Conservation (phyloP, 2,113 vertebrate genomes). For the Bubo scandiacus region DNA sequence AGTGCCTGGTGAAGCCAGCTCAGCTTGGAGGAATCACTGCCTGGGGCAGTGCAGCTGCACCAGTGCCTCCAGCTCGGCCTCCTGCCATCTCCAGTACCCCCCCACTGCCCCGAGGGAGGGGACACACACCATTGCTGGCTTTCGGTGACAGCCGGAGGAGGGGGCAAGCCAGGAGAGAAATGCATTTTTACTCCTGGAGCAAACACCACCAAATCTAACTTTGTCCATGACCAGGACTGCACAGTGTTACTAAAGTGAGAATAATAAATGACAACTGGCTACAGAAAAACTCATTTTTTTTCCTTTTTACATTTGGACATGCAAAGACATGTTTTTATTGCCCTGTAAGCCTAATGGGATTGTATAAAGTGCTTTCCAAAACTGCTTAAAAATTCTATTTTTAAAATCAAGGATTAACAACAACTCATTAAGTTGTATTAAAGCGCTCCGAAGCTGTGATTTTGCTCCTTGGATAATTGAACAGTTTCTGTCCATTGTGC, state of each 20-base stretch:
- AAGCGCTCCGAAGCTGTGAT: not conserved
- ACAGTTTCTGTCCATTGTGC: not conserved
- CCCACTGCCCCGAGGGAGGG: not conserved
- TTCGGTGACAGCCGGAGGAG: not conserved
- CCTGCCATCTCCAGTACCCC: not conserved
- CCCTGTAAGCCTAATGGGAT: not conserved
- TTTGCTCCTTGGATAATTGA: not conserved
- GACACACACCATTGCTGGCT: too few relatives aligned
- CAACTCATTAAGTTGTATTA: not conserved
- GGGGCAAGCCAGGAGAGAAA: not conserved
- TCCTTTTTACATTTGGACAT: constrained; percentile 7
- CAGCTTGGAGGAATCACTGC: not conserved
- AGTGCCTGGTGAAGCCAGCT: too few relatives aligned
- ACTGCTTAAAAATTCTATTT: not conserved
- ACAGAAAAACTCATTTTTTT: constrained; percentile 34
- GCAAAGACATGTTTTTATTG: not conserved
- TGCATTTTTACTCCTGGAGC: not conserved
- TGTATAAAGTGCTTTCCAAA: not conserved
- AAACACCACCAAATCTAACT: not conserved
- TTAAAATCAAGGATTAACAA: not conserved
- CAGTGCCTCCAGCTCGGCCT: not conserved
- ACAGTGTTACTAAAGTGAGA: not conserved
- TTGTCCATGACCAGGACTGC: not conserved
- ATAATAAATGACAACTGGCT: constrained; percentile 34
- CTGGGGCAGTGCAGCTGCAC: not conserved